phyloP scores from a whole-genome alignment of 2,888 invertebrate genomes.

The Dynastes tityus region DNA sequence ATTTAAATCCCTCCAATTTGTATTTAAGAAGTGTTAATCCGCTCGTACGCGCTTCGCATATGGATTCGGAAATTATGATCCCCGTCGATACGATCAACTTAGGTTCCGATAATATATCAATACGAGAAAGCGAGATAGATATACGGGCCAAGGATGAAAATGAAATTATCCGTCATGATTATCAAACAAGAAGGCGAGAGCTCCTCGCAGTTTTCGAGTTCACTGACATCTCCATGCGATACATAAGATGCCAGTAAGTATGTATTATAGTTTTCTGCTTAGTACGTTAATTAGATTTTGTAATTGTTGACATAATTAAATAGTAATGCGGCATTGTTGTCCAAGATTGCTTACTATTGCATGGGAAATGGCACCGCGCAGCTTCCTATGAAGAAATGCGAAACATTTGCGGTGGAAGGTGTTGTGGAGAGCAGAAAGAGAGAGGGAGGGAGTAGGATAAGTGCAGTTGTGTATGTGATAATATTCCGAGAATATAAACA shows the following conservation, averaged over 20 bases:
- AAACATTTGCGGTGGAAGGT: slow-evolving; percentile 34
- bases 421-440: neutral
- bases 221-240: slow-evolving; percentile 29
- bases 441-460: slow-evolving; percentile 9
- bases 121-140: slow-evolving; percentile 11
- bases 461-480: slow-evolving; percentile 28
- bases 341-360: slow-evolving; percentile 26
- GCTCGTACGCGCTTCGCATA: slow-evolving; percentile 20
- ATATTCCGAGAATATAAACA: slow-evolving; percentile 43
- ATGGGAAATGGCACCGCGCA: slow-evolving; percentile 20
- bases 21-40: slow-evolving; percentile 37
- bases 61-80: slow-evolving; percentile 14
- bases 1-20: slow-evolving; percentile 30
- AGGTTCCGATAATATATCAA: neutral
- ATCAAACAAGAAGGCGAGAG: slow-evolving; percentile 35
- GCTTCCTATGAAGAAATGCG: slow-evolving; percentile 39
- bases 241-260: neutral
- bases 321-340: slow-evolving; percentile 22
- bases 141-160: slow-evolving; percentile 18
- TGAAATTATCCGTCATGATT: slow-evolving; percentile 30
- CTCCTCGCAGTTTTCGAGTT: slow-evolving; percentile 9
- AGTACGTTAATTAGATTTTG: slow-evolving; percentile 5
- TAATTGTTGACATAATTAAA: slow-evolving; percentile 40
- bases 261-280: slow-evolving; percentile 3
- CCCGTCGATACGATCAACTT: neutral